Evolutionary conservation across 2,888 invertebrate genomes (phyloP), one percentile per base, ranked within the genome.

Genomic region (Agriopis marginaria): DNA sequence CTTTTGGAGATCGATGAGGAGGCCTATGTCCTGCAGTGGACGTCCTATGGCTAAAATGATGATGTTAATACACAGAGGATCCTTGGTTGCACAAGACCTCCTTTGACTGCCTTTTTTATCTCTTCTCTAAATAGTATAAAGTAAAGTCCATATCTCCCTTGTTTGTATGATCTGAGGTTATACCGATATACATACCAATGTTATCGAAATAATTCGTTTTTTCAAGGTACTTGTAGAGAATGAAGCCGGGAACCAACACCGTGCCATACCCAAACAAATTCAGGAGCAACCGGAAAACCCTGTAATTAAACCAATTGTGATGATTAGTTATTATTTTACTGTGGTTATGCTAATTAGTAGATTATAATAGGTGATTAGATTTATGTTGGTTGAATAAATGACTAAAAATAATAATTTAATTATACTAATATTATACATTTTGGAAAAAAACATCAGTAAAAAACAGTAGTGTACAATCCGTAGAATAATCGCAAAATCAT

Each of bases 231-330:
- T 96, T 97, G 86, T 97, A 97, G 66, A 98, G 95, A 17, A 98
- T 90, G 84, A 96, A 97, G 59, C 98, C 98, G 1, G 99, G 99
- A 69, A 98, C 89, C 85, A 99, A 95, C 66, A 99, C 95, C n/a
- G 98, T 97, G 4, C 97, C 96, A 88, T 99, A 99, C 12, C 98
- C 98, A 17, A 98, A 94, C 66, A 98, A 94, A 90, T 99, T 99
- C 39, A 97, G 93, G 51, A 96, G 82, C 51, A 99, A 93, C 74
- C 97, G 96, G 77, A 97, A 94, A 17, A 98, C 83, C 99, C 99
- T 93, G 83, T 3, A 32, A 47, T 32, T 32, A 11, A 45, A 66
- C 12, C 39, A 0, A 42, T 47, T 12, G 10, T 9, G 32, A 14
- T 50, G 14, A 45, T 45, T 14, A 63, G 54, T 39, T 39, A 39